Conservation (phyloP, 92 coral and sea anemone genomes). For the Paramuricea clavata region DNA sequence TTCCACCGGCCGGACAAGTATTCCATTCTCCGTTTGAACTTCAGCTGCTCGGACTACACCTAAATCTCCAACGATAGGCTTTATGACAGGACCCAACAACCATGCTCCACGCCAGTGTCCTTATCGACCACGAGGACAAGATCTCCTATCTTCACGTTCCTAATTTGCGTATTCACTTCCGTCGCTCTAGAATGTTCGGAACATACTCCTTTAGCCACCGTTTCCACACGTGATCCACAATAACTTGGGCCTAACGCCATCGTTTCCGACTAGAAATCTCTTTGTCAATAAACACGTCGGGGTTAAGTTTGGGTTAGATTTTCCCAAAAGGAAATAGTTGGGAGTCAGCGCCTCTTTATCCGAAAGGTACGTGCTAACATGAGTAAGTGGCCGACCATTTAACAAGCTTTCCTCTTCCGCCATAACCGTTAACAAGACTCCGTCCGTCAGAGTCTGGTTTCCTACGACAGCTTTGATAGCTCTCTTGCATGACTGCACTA, state of each 20-base stretch:
- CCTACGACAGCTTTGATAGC: background rate
- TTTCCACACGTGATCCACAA: slow-evolving; percentile 32
- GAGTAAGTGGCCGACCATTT: too few species aligned
- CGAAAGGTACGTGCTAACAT: too few species aligned
- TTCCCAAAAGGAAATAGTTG: background rate
- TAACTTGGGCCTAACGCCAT: slow-evolving; percentile 62
- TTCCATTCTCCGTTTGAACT: too few species aligned
- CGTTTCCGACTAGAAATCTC: slow-evolving; percentile 49
- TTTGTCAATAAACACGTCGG: slow-evolving; percentile 37
- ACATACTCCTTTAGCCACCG: slow-evolving; percentile 37
- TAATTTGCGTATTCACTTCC: too few species aligned
- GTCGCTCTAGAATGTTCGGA: slow-evolving; percentile 29
- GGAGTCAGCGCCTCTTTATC: slow-evolving; percentile 1
- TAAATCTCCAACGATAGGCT: too few species aligned
- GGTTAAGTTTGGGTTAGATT: background rate
- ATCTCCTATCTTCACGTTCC: slow-evolving; percentile 47
- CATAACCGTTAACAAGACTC: background rate
- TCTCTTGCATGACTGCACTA: background rate
- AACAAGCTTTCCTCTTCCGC: background rate
- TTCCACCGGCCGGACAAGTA: too few species aligned
- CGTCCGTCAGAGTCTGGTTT: too few species aligned
- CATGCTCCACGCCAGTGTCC: background rate
- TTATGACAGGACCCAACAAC: too few species aligned
- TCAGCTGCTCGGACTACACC: too few species aligned
- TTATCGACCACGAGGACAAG: slow-evolving; percentile 50